Base-by-base conservation (phyloP, 1,140 invertebrate genomes). In the Drosophila funebris region DNA sequence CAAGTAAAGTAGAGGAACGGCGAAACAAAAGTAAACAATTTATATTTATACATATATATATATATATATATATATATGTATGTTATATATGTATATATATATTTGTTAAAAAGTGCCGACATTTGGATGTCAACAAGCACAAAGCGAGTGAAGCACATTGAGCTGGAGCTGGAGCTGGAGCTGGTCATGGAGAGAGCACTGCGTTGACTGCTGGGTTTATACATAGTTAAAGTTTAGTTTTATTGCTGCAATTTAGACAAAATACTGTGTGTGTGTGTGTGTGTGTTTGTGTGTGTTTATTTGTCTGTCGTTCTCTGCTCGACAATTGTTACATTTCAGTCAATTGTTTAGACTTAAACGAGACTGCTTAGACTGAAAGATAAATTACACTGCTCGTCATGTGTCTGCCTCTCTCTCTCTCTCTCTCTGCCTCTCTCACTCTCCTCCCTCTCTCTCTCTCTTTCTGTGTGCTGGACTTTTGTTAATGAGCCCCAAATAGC, bases 141-240 rank as follows among this genome's bases (percentile, higher is more conserved):
- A 81, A 39, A 29, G 46, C 27, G 46, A 4, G 24, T 20, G 20
- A 22, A 20, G 9, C n/a, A 61, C 20, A 61, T 36, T 11, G 43
- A 18, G 36, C 3, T n/a, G 20, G 3, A 20, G 24, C 9, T 36
- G 16, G 36, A 63, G 20, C 22, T 33, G 57, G 22, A 64, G 72
- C 62, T 80, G 62, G 63, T 60, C 61, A 73, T 79, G 81, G 73
- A 63, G 62, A 69, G 66, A 16, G 14, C 9, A 22, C 14, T 9
- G 31, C 18, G 41, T 20, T 39, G 29, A 27, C 36, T 64, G 50
- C 33, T 18, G 63, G 61, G 29, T 58, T 68, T 62, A n/a, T 29
- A 33, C 29, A 77, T 77, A 78, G 82, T 87, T 87, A 88, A 87
- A 87, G 72, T 87, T 88, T 88, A 87, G 83, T 87, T 87, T 87